Percentiles rank a stretch among this genome's conserved stretches.
Conservation (phyloP, 2,113 vertebrate genomes). For the Miniopterus natalensis region DNA sequence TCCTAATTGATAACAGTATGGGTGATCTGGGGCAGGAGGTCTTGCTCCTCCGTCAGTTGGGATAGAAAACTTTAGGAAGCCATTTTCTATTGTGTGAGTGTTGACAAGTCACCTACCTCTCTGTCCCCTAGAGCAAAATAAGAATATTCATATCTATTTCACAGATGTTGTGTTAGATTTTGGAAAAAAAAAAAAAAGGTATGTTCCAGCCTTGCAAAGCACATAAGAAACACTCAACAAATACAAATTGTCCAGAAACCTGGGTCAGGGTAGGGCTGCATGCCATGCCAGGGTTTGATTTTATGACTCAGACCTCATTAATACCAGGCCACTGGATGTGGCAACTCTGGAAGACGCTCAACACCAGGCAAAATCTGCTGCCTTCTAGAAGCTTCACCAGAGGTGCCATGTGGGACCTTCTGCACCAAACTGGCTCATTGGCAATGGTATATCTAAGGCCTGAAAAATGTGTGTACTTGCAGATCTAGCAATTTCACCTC, state of each 20-base stretch:
- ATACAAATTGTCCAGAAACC: background rate
- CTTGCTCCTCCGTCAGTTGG: background rate
- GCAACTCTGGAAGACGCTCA: background rate
- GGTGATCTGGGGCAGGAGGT: background rate
- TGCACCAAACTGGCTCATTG: background rate
- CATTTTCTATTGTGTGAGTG: background rate
- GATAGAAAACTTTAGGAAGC: background rate
- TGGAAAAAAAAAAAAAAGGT: background rate
- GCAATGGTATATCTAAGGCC: background rate
- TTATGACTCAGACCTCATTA: background rate
- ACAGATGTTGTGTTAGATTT: background rate
- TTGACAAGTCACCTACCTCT: background rate
- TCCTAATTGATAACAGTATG: no score
- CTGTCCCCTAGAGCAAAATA: background rate
- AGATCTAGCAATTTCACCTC: background rate
- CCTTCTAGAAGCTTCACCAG: background rate
- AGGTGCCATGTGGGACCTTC: rapidly evolving
- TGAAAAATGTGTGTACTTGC: background rate
- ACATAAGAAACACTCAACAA: background rate
- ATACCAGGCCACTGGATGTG: background rate
- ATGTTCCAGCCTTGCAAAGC: background rate
- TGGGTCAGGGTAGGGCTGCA: background rate
- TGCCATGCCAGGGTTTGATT: background rate
- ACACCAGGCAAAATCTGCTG: background rate
- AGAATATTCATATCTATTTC: background rate